Conservation (phyloP, 2,797 vertebrate genomes). For the Micromesistius poutassou region DNA sequence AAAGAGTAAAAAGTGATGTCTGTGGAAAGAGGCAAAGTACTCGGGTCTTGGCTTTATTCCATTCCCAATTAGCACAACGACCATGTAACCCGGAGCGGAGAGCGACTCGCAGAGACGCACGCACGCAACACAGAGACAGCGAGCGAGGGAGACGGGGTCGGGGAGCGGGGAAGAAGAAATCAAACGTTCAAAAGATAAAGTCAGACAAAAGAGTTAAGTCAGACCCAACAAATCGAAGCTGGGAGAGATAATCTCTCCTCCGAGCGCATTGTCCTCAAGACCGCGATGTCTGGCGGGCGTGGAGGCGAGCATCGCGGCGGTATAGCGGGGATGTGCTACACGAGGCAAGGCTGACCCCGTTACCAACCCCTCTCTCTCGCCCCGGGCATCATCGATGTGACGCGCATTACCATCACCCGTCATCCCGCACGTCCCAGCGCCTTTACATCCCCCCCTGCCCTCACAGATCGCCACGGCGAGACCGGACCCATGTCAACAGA, state of each 20-base stretch:
- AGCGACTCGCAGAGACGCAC: neutral
- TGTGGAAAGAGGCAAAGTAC: no score
- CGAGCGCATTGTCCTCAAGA: no score
- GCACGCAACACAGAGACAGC: neutral
- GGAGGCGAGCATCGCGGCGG: neutral
- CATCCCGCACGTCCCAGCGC: constrained; percentile 41
- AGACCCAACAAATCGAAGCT: constrained; percentile 40
- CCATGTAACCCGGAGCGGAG: neutral
- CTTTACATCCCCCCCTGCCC: constrained; percentile 47
- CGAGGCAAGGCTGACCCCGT: constrained; percentile 53
- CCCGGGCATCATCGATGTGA: constrained; percentile 72
- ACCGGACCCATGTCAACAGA: constrained; percentile 27
- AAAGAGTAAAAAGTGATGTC: neutral
- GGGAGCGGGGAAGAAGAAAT: neutral
- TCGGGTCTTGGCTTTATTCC: neutral
- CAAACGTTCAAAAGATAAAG: no score
- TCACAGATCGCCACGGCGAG: constrained; percentile 45
- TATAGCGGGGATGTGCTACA: constrained; percentile 29
- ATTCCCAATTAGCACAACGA: neutral
- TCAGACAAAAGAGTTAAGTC: no score
- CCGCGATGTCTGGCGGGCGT: neutral
- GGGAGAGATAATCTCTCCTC: constrained; percentile 11
- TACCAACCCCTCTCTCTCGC: constrained; percentile 50
- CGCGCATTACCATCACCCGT: constrained; percentile 58
- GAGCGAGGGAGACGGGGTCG: neutral